A percentile compares a stretch with the other conserved stretches of the same genome.
Conservation (phyloP, 2,797 vertebrate species). For the Lacerta viridis region DNA sequence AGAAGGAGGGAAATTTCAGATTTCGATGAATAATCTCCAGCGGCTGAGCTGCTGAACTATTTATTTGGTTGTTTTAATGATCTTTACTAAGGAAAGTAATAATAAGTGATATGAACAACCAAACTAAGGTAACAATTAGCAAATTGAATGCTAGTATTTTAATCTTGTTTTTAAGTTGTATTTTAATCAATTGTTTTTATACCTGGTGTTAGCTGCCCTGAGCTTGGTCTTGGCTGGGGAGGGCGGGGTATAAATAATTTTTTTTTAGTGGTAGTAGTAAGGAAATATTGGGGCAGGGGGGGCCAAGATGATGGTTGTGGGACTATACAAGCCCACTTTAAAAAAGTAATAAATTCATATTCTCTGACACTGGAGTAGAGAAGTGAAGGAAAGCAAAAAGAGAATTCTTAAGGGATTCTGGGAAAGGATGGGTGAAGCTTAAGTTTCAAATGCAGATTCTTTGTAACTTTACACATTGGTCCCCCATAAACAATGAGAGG, state of each 20-base stretch:
- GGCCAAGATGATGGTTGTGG: constrained; percentile 32
- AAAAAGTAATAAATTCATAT: constrained; percentile 70
- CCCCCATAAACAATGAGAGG: constrained; percentile 40
- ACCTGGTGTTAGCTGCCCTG: too few relatives aligned
- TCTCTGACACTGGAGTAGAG: constrained; percentile 62
- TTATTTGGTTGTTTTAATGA: constrained; percentile 53
- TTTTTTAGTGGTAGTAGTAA: too few relatives aligned
- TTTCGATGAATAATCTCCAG: constrained; percentile 53
- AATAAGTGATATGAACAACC: constrained; percentile 49
- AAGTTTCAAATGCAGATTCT: constrained; percentile 49
- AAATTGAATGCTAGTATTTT: constrained; percentile 48
- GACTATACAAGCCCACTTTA: constrained; percentile 59
- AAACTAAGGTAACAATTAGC: constrained; percentile 42
- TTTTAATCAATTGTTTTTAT: too few relatives aligned
- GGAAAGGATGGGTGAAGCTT: constrained; percentile 37
- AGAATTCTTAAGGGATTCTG: constrained; percentile 51
- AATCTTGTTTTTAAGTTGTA: too few relatives aligned
- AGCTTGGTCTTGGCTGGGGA: too few relatives aligned
- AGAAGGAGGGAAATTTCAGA: constrained; percentile 63
- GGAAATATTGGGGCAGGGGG: constrained; percentile 49
- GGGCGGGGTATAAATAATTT: too few relatives aligned
- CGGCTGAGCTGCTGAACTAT: constrained; percentile 46
- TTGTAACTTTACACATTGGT: constrained; percentile 20
- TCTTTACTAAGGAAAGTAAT: constrained; percentile 53
- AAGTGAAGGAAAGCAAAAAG: constrained; percentile 54